phyloP scores from a whole-genome alignment of 2,113 vertebrate genomes.

The Heliornis fulica region DNA sequence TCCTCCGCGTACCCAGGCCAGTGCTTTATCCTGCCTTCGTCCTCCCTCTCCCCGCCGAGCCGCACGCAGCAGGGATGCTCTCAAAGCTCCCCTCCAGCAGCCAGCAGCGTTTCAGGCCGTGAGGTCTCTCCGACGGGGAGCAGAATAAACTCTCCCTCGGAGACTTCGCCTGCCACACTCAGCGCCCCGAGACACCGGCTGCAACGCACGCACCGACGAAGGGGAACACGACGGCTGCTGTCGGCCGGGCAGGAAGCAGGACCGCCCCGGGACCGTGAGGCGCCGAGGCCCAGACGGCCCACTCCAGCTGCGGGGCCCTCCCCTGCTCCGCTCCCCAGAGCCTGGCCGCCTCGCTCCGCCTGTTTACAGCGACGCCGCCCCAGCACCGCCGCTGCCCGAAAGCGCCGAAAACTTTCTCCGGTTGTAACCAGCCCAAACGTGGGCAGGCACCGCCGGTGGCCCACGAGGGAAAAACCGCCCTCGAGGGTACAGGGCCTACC shows the following conservation, averaged over 20 bases:
- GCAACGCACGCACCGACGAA: neutral
- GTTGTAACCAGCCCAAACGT: neutral
- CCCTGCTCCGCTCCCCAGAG: neutral
- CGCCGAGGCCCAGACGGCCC: neutral
- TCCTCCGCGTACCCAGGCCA: rapidly evolving
- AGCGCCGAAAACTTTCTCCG: neutral
- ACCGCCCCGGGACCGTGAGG: neutral
- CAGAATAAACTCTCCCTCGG: neutral
- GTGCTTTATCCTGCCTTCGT: rapidly evolving
- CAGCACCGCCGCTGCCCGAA: neutral
- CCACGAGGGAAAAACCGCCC: neutral
- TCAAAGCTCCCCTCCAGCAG: rapidly evolving
- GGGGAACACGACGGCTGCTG: neutral
- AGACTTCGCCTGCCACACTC: neutral
- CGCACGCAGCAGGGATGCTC: rapidly evolving
- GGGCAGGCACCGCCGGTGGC: too few species aligned
- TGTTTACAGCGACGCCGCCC: neutral
- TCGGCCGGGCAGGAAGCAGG: neutral
- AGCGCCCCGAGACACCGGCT: neutral
- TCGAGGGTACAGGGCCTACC: neutral
- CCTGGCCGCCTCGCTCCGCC: neutral
- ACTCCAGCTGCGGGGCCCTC: neutral
- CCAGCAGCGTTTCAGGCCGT: neutral
- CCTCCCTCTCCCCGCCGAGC: rapidly evolving
- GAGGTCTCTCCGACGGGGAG: rapidly evolving